These are phyloP conservation scores for Dicaeum eximium DNA, from an alignment of 2,113 vertebrate genomes.

Conservation along the genomic window DNA sequence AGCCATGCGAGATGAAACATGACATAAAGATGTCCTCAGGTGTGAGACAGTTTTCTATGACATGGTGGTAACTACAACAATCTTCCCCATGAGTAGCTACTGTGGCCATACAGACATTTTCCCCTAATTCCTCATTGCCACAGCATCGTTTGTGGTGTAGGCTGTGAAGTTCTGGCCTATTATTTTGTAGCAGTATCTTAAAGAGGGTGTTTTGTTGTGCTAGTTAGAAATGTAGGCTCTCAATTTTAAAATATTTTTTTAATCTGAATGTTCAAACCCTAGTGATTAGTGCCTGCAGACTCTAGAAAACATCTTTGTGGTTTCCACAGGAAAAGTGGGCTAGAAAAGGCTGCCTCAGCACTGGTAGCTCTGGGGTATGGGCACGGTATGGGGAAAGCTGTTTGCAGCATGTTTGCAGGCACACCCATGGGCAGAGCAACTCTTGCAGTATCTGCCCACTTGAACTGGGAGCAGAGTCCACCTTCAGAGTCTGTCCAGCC, in stretches of 20 bases:
- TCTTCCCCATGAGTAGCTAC: background rate
- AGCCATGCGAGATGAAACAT: background rate
- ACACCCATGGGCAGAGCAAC: background rate
- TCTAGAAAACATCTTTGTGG: slow-evolving; percentile 5
- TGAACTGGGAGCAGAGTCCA: background rate
- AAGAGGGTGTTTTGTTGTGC: background rate
- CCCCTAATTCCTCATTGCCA: background rate
- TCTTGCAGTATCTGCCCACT: background rate
- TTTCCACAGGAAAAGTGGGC: slow-evolving; percentile 11
- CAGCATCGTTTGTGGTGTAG: background rate
- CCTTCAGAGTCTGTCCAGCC: background rate
- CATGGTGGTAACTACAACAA: background rate
- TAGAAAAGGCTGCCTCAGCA: background rate
- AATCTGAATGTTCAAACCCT: background rate
- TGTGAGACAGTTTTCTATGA: background rate
- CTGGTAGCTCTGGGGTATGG: background rate
- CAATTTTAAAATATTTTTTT: background rate
- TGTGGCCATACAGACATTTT: background rate
- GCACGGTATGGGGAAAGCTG: background rate
- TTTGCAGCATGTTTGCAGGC: background rate
- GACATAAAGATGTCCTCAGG: background rate
- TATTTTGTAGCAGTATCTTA: background rate
- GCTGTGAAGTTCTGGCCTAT: background rate
- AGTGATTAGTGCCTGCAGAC: background rate
- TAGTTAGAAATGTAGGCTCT: background rate